Percentiles rank a stretch among this genome's conserved stretches.
Evolutionary conservation across 2,113 vertebrate genomes (phyloP).

Genomic region (Paedocypris sp.): DNA sequence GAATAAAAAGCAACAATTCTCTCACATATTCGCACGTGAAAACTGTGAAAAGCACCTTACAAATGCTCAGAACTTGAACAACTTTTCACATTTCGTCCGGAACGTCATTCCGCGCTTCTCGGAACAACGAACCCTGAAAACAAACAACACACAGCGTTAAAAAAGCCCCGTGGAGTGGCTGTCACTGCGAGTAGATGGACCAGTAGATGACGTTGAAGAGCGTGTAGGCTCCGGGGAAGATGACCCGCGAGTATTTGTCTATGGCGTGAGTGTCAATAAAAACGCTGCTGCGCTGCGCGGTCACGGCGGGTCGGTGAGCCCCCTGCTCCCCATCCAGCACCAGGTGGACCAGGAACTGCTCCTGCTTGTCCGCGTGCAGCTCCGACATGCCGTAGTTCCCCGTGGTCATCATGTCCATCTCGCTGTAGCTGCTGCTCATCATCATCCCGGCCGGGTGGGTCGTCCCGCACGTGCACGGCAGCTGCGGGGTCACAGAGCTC

Average conservation of each 20-base stretch:
- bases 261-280: conserved; percentile 83
- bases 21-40: no score
- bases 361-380: conserved; percentile 63
- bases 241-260: conserved; percentile 82
- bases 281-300: conserved; percentile 61
- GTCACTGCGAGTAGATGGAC: conserved; percentile 77
- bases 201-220: conserved; percentile 93
- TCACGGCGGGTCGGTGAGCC: conserved; percentile 55
- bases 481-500: conserved; percentile 45
- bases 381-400: conserved; percentile 61
- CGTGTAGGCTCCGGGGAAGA: conserved; percentile 82
- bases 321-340: conserved; percentile 63
- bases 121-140: no score
- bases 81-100: no score
- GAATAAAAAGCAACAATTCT: no score
- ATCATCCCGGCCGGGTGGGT: conserved; percentile 60
- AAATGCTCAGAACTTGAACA: no score
- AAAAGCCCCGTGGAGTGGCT: background rate
- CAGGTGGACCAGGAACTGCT: conserved; percentile 74
- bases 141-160: no score
- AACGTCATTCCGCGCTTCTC: no score
- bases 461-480: conserved; percentile 69
- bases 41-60: no score
- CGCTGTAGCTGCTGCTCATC: conserved; percentile 72
- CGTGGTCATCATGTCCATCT: conserved; percentile 68